phyloP scores from a whole-genome alignment of 2,113 vertebrate species.

The Protobothrops mucrosquamatus region DNA sequence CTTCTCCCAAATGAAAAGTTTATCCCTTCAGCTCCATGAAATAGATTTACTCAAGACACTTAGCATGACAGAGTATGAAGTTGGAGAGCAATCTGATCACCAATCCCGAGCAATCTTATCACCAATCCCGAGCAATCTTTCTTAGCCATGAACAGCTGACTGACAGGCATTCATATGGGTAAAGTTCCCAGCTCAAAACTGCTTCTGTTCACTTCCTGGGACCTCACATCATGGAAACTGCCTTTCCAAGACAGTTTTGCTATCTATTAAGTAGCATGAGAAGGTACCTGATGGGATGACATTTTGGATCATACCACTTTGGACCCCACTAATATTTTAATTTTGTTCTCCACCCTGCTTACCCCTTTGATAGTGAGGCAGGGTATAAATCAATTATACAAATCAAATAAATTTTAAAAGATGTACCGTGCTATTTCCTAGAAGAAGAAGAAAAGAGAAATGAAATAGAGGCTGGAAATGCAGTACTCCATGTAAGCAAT shows the following conservation, averaged over 20 bases:
- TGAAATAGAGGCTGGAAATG: background rate
- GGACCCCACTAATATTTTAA: background rate
- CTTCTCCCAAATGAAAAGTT: background rate
- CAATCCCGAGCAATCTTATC: background rate
- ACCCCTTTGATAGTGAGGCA: background rate
- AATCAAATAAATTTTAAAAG: background rate
- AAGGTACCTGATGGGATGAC: no score
- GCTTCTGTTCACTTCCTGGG: background rate
- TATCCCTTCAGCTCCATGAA: background rate
- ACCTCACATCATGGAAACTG: background rate
- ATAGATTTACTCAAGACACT: background rate
- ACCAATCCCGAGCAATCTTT: background rate
- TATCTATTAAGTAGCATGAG: background rate
- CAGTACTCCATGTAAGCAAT: background rate
- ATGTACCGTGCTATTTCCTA: background rate
- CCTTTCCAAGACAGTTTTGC: background rate
- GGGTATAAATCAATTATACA: background rate
- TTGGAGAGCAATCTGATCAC: background rate
- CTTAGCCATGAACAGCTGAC: background rate
- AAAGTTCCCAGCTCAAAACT: background rate
- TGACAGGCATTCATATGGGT: background rate
- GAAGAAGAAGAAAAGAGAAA: background rate
- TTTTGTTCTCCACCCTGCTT: background rate
- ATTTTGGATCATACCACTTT: background rate
- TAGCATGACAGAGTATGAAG: background rate